Evolutionary conservation across 2,888 invertebrate genomes (phyloP), one percentile per base, ranked within the genome.

Genomic region (Orthosia cruda): DNA sequence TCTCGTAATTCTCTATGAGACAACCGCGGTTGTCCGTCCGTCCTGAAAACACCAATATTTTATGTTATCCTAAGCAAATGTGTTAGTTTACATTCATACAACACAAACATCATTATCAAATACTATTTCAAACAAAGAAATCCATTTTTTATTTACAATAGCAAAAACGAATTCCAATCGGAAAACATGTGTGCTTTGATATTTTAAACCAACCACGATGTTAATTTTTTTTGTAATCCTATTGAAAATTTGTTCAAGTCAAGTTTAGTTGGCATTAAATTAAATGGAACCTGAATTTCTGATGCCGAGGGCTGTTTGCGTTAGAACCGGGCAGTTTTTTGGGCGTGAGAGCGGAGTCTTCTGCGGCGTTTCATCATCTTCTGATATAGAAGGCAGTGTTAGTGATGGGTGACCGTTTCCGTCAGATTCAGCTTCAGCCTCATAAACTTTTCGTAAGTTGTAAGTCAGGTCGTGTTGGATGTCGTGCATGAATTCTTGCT

Each of bases 381-480:
- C 99, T 76, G 99, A 99, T 92, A 99, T 99, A 54, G 99, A 99
- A 4, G 99, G 99, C 61, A 99, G 95, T 0, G 98, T 98, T 83
- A 99, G 95, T 3, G 98, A 98, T 2, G 98, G 98, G 69, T 98
- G 97, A 15, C 98, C 98, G 87, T 98, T 98, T 75, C 97, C 97
- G 77, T 98, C 98, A 1, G 97, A 98, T 90, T 98, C 98, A 92
- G 97, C 97, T 96, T 99, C 99, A 18, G 98, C 98, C 91, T 99
- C 99, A 91, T 99, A 99, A 7, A 99, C 99, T 93, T 99, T 99
- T 63, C 99, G 97, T 67, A 99, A 97, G 94, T 99, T 99, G 95
- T 98, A 99, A 0, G 99, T 99, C 72, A 99, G 97, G 93, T 99
- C 99, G 92, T 99, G 99, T 89, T 99, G 98, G 87, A 99, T 99